Evolutionary conservation across 2,797 vertebrate genomes (phyloP).

Genomic region (Chaetophractus vellerosus): DNA sequence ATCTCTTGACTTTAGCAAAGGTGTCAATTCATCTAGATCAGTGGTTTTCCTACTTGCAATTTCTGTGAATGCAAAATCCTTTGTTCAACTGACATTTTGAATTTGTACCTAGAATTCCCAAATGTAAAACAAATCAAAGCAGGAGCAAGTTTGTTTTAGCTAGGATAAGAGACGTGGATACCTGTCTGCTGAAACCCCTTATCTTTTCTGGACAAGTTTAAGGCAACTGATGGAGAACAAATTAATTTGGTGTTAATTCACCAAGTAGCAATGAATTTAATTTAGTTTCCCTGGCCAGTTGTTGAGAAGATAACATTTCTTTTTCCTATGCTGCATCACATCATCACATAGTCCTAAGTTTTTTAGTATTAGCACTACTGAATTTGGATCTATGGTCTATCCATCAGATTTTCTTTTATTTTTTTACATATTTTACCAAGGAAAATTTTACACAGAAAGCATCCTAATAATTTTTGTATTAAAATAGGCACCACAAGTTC

Average conservation of each 20-base stretch:
- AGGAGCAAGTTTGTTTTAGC: not conserved
- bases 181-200: not conserved
- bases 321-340: not conserved
- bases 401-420: not conserved
- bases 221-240: not conserved
- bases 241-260: not conserved
- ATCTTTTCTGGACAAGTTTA: constrained; percentile 7
- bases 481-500: constrained; percentile 62
- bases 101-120: not conserved
- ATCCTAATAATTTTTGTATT: constrained; percentile 70
- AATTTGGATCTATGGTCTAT: not conserved
- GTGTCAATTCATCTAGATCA: not conserved
- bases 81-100: constrained; percentile 1
- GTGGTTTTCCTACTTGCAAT: not conserved
- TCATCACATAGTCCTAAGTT: not conserved
- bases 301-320: not conserved
- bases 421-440: not conserved
- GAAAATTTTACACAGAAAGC: not conserved
- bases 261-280: not conserved
- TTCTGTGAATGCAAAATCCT: not conserved
- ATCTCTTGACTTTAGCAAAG: not conserved
- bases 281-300: not conserved
- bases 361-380: not conserved
- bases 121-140: not conserved
- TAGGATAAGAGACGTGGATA: not conserved